These are phyloP conservation scores for Periophthalmus magnuspinnatus DNA, from an alignment of 2,797 vertebrate species.

Conservation along the genomic window DNA sequence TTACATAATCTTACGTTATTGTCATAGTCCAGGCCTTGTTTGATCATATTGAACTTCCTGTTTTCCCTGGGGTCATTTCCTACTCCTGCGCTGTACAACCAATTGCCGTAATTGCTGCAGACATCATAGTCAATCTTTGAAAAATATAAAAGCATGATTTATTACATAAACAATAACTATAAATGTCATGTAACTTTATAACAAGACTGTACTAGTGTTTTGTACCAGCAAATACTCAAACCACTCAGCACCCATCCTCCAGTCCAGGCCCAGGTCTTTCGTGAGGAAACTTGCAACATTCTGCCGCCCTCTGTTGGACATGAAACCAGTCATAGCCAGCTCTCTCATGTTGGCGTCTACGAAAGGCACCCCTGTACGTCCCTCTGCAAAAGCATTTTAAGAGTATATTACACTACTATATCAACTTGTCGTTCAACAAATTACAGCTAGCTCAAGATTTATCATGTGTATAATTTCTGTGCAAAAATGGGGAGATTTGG, in stretches of 20 bases:
- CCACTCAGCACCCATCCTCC: constrained; percentile 87
- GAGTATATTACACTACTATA: background rate
- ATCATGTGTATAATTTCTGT: no score
- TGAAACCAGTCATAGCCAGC: constrained; percentile 81
- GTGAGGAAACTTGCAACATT: constrained; percentile 87
- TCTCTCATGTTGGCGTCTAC: constrained; percentile 88
- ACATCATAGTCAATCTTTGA: constrained; percentile 82
- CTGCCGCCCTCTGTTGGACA: constrained; percentile 86
- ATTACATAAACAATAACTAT: no score
- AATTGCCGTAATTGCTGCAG: constrained; percentile 87
- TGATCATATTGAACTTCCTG: constrained; percentile 87
- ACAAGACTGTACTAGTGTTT: background rate
- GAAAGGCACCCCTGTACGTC: constrained; percentile 83
- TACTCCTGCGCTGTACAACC: constrained; percentile 82
- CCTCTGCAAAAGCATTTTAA: constrained; percentile 65
- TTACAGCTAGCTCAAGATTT: no score
- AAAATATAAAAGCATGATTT: background rate
- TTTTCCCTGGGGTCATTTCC: constrained; percentile 85
- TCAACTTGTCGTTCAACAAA: no score
- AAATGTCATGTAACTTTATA: no score
- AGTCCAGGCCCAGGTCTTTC: constrained; percentile 85
- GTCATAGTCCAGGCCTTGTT: constrained; percentile 84
- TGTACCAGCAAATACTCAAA: constrained; percentile 83
- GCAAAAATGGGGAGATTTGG: no score
- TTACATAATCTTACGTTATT: constrained; percentile 54